Evolutionary conservation across 1,140 invertebrate genomes (phyloP).

Genomic region (Tetramorium parvispinum): DNA sequence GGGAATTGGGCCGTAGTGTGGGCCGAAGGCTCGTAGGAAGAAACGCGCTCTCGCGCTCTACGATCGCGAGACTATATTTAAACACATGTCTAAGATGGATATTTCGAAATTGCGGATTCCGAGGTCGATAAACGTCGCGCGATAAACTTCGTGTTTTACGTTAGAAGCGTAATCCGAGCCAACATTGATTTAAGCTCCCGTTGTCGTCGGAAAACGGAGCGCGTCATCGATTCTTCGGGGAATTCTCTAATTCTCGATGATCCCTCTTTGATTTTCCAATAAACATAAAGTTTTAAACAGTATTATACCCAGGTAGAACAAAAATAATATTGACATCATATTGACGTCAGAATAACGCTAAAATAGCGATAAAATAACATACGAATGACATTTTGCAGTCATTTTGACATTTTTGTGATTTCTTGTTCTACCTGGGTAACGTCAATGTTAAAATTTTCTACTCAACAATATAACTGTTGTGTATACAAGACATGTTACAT

Average conservation of each 20-base stretch:
- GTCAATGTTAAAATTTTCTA: too few species aligned
- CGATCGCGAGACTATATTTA: slow-evolving; percentile 80
- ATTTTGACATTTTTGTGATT: too few species aligned
- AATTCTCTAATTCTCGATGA: not conserved
- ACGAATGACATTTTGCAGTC: too few species aligned
- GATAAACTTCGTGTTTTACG: too few species aligned
- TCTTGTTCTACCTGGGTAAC: too few species aligned
- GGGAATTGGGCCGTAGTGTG: slow-evolving; percentile 72
- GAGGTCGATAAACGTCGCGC: not conserved
- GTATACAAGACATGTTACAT: too few species aligned
- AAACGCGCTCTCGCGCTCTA: slow-evolving; percentile 69
- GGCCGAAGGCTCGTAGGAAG: slow-evolving; percentile 76
- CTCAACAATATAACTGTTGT: too few species aligned
- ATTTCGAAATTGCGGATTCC: slow-evolving; percentile 54
- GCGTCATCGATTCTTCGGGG: not conserved
- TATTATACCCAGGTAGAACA: too few species aligned
- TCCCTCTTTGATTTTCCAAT: not conserved
- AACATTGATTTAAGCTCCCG: not conserved
- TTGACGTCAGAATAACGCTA: too few species aligned
- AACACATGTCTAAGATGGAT: slow-evolving; percentile 70
- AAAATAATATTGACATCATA: too few species aligned
- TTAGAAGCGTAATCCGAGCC: not conserved
- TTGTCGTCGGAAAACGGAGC: not conserved
- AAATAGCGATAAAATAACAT: too few species aligned
- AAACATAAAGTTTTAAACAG: too few species aligned